Conservation (phyloP, 1,140 invertebrate species). For the Coenobita brevimanus region DNA sequence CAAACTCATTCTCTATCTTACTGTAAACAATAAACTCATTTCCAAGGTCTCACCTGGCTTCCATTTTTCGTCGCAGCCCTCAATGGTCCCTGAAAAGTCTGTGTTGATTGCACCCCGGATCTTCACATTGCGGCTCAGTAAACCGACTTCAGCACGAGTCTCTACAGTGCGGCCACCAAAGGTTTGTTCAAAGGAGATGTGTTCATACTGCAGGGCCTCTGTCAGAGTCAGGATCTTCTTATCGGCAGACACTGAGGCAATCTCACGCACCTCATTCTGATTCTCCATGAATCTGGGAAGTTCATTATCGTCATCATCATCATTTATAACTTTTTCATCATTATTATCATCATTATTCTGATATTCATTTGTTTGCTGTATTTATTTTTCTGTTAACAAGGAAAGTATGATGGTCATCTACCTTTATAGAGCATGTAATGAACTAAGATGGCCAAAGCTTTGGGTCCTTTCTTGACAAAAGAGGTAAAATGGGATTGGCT, state of each 20-base stretch:
- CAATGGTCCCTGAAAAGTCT: constrained; percentile 16
- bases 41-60: constrained; percentile 36
- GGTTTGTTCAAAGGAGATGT: constrained; percentile 46
- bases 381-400: too few species aligned
- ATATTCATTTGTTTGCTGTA: too few species aligned
- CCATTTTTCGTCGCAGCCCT: constrained; percentile 28
- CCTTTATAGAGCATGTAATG: too few species aligned
- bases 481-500: too few species aligned
- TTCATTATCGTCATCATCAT: too few species aligned
- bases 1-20: background rate
- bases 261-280: constrained; percentile 38
- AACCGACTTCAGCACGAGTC: constrained; percentile 49
- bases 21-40: background rate
- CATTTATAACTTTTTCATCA: too few species aligned
- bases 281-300: constrained; percentile 12
- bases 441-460: too few species aligned
- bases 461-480: too few species aligned
- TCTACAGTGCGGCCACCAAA: constrained; percentile 35
- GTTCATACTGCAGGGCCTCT: constrained; percentile 23
- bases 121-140: constrained; percentile 55
- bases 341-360: too few species aligned
- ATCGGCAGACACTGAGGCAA: constrained; percentile 34
- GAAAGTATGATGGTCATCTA: too few species aligned
- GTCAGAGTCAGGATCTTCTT: constrained; percentile 36
- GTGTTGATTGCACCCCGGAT: constrained; percentile 41